Conservation (phyloP, 2,797 vertebrate genomes). For the Clangula hyemalis region DNA sequence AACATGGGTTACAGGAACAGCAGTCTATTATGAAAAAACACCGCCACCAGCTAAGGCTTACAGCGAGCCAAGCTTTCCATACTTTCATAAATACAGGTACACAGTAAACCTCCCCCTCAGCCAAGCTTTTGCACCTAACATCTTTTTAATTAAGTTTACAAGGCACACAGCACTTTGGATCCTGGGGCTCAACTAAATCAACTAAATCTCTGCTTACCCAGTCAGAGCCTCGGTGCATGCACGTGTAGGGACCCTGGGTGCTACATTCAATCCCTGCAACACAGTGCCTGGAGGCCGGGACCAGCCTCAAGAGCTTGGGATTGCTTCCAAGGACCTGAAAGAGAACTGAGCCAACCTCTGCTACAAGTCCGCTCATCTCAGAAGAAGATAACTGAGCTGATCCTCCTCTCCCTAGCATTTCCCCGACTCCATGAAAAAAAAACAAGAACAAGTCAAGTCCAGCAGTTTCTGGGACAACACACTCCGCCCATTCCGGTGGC, state of each 20-base stretch:
- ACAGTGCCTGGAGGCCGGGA: background rate
- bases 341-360: background rate
- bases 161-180: background rate
- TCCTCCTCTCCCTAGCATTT: background rate
- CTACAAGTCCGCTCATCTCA: background rate
- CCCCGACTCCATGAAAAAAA: background rate
- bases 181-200: background rate
- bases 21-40: background rate
- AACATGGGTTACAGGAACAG: background rate
- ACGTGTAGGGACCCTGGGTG: too few relatives aligned
- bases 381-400: background rate
- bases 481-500: accelerated
- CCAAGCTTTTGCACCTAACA: background rate
- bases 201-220: background rate
- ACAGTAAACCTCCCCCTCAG: background rate
- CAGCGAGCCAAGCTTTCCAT: background rate
- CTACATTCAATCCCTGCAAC: background rate
- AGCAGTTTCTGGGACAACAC: background rate
- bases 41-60: background rate
- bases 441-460: background rate
- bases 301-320: background rate
- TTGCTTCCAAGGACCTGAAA: background rate
- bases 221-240: background rate
- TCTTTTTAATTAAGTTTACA: background rate
- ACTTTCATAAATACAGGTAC: background rate